These are phyloP conservation scores for Digitonthophagus gazella DNA, from an alignment of 2,888 invertebrate genomes.

Conservation along the genomic window DNA sequence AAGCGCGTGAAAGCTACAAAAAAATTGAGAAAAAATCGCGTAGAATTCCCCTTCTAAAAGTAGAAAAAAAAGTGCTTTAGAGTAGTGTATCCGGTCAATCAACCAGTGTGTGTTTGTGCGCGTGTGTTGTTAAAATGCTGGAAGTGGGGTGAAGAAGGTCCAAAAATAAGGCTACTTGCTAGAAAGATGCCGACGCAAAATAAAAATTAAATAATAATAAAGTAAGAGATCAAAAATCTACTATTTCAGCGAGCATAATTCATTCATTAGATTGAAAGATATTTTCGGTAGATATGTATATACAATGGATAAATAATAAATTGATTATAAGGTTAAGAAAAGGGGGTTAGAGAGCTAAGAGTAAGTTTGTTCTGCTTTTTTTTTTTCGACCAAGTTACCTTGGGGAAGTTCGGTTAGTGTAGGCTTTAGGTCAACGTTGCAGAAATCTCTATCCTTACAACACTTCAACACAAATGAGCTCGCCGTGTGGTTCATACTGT, in stretches of 20 bases:
- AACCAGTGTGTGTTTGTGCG: not conserved
- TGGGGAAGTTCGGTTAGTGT: slow-evolving; percentile 64
- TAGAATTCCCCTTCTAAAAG: not conserved
- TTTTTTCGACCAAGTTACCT: slow-evolving; percentile 59
- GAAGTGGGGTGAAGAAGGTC: not conserved
- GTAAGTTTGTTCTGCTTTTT: slow-evolving; percentile 14
- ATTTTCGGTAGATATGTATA: not conserved
- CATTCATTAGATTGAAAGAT: not conserved
- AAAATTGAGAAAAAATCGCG: not conserved
- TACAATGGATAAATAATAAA: slow-evolving; percentile 28
- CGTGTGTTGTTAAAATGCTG: not conserved
- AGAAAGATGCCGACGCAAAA: not conserved
- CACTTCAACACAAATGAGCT: slow-evolving; percentile 77
- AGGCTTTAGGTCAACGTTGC: slow-evolving; percentile 71
- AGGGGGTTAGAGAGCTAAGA: slow-evolving; percentile 16
- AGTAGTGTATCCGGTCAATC: not conserved
- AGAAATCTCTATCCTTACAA: slow-evolving; percentile 73
- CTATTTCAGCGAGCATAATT: not conserved
- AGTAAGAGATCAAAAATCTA: not conserved
- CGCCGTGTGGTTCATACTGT: slow-evolving; percentile 65
- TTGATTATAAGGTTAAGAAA: slow-evolving; percentile 23
- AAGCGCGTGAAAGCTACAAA: not conserved
- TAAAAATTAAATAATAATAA: not conserved
- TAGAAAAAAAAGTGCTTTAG: not conserved
- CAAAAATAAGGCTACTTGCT: not conserved